These are phyloP conservation scores for Brachyrhaphis roseni DNA, from an alignment of 2,797 vertebrate genomes.

Conservation along the genomic window DNA sequence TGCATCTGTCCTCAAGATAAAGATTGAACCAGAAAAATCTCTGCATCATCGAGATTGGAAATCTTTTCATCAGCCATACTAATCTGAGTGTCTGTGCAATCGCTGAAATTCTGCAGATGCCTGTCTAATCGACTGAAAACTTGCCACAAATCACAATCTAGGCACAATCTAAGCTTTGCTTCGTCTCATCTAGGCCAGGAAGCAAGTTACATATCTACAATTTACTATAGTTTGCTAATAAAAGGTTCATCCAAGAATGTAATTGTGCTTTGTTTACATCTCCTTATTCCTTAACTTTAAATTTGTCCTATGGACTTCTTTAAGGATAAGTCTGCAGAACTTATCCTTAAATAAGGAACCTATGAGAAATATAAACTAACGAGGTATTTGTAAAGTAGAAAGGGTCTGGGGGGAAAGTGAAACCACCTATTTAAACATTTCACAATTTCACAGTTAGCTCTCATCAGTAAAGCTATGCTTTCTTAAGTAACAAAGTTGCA, in stretches of 20 bases:
- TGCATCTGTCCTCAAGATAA: neutral
- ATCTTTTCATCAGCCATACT: conserved; percentile 8
- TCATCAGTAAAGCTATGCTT: conserved; percentile 37
- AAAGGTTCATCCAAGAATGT: conserved; percentile 38
- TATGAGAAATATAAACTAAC: conserved; percentile 32
- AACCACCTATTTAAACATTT: neutral
- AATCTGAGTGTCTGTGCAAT: conserved; percentile 44
- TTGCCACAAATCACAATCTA: conserved; percentile 23
- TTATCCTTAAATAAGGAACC: neutral
- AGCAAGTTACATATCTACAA: conserved; percentile 21
- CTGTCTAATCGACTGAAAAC: conserved; percentile 52
- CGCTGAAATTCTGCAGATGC: conserved; percentile 60
- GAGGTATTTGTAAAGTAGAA: conserved; percentile 10
- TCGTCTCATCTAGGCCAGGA: conserved; percentile 25
- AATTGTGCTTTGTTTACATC: conserved; percentile 36
- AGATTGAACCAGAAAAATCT: conserved; percentile 13
- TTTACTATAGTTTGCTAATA: conserved; percentile 48
- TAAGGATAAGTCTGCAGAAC: conserved; percentile 10
- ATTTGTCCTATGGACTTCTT: conserved; percentile 19
- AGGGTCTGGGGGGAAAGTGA: neutral
- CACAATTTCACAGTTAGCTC: conserved; percentile 27
- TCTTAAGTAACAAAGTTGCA: conserved; percentile 20
- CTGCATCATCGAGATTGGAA: conserved; percentile 25
- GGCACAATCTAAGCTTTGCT: conserved; percentile 16
- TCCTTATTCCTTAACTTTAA: conserved; percentile 34